Evolutionary conservation across 2,888 invertebrate genomes (phyloP), one percentile per base, ranked within the genome.

Genomic region (Microctonus aethiopoides): DNA sequence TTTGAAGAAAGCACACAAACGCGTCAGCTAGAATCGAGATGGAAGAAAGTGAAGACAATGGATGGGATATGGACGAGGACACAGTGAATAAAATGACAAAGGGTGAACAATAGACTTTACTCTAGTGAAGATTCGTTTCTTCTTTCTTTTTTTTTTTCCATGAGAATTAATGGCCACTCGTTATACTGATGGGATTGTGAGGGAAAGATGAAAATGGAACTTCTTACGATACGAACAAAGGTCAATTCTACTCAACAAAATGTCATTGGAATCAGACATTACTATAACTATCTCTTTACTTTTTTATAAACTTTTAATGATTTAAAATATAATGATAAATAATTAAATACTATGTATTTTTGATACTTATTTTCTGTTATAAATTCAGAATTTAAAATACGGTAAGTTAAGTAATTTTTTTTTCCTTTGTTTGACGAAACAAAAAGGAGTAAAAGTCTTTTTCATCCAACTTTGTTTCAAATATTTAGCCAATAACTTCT

Each of bases 11-110:
- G 66, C 61, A 29, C 11, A 65, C 65, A 39, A 68, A 34, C 57
- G 39, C 56, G 67, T 68, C 51, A 65, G 68, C 46, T 67, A 51
- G 67, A 52, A 67, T 70, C 51, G 46, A 46, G 68, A 67, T 62
- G 46, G 57, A 69, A 67, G 75, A 66, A 71, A 69, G 62, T 72
- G 64, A 59, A 71, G 71, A 74, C 74, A 72, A 75, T 72, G 63
- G 62, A 59, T 62, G 46, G 59, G 59, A 65, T 54, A 72, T 39
- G 11, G 24, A 70, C 29, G 32, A 22, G 39, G 2, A 41, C 22
- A 24, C 29, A 57, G 20, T 46, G 59, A 60, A 69, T 60, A 66
- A 66, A 66, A 69, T 41, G 56, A 16, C 6, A 46, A 16, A 4
- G 46, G n/a, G n/a, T 59, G 67, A 54, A 72, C 72, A 72, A 72